A percentile compares a stretch with the other conserved stretches of the same genome.
Evolutionary conservation across 2,797 vertebrate genomes (phyloP).

Genomic region (Urosaurus nigricauda): DNA sequence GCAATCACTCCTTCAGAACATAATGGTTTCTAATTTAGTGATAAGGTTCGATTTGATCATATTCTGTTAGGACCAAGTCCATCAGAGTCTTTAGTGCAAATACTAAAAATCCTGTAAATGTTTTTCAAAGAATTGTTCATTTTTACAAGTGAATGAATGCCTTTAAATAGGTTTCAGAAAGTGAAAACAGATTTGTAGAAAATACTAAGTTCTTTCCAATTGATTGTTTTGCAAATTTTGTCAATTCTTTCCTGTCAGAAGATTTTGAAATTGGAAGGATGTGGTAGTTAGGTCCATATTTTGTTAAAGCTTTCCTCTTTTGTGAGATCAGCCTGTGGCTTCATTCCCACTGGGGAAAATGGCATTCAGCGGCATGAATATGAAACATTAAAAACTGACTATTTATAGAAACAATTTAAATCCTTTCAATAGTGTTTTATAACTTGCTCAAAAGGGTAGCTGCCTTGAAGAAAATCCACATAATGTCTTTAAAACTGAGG

Average conservation of each 20-base stretch:
- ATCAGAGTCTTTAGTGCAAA: neutral
- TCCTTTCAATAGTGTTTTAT: neutral
- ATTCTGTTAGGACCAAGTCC: constrained; percentile 1
- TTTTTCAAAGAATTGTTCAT: neutral
- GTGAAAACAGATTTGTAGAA: neutral
- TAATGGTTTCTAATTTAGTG: neutral
- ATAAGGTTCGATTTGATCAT: neutral
- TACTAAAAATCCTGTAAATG: neutral
- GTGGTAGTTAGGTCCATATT: neutral
- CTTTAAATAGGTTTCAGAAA: constrained; percentile 8
- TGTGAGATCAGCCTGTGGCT: neutral
- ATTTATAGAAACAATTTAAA: constrained; percentile 16
- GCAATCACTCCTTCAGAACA: neutral
- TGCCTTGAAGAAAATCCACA: neutral
- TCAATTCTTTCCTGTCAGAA: neutral
- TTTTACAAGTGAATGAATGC: neutral
- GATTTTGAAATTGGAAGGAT: neutral
- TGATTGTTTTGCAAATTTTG: neutral
- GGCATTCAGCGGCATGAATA: neutral
- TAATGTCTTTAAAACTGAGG: neutral
- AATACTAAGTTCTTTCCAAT: neutral
- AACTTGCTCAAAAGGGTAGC: neutral
- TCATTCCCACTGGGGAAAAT: constrained; percentile 6
- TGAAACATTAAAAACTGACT: neutral
- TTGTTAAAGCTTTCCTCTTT: neutral